Conservation (phyloP, 37 sponge, comb jelly and placozoan genomes). For the Hexactinellida sp. region DNA sequence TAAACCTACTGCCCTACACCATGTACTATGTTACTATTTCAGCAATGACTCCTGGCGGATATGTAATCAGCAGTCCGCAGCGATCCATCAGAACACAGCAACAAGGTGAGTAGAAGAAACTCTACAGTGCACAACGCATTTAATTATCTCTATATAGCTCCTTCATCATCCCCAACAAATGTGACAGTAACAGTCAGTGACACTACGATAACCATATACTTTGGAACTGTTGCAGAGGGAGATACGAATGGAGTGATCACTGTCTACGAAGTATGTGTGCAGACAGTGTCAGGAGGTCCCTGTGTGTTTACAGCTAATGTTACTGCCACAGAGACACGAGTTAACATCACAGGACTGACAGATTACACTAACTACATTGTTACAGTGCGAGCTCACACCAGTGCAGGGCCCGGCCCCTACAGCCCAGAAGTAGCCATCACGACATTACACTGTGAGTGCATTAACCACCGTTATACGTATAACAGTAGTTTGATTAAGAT, state of each 20-base stretch:
- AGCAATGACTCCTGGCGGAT: neutral
- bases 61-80: neutral
- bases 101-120: neutral
- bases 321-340: neutral
- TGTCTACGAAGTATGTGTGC: neutral
- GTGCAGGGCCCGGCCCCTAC: neutral
- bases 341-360: neutral
- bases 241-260: neutral
- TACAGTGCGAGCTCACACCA: neutral
- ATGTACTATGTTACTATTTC: neutral
- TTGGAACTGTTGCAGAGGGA: neutral
- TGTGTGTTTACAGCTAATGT: neutral
- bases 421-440: neutral
- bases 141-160: too few relatives aligned
- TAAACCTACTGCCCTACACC: neutral
- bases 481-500: too few relatives aligned
- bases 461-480: too few relatives aligned
- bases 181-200: neutral
- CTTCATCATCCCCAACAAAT: neutral
- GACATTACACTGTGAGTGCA: neutral
- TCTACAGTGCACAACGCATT: neutral
- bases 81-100: neutral
- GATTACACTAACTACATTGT: neutral
- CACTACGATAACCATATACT: neutral
- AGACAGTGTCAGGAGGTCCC: neutral